Conservation (phyloP, 2,888 invertebrate genomes). For the Cephus nigrinus region DNA sequence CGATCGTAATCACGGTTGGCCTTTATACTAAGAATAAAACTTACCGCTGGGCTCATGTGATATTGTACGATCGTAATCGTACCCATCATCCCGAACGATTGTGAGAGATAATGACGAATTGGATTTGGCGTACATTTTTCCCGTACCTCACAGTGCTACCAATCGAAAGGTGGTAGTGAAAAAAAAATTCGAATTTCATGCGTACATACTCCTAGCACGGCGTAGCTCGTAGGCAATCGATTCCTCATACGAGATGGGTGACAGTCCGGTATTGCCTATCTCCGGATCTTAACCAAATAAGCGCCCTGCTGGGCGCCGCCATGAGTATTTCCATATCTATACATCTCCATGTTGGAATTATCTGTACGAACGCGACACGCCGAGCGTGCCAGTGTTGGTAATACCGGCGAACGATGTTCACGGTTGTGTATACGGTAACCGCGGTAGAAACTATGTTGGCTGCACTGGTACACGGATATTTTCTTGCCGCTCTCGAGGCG, state of each 20-base stretch:
- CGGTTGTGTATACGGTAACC: constrained; percentile 19
- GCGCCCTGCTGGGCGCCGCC: constrained; percentile 21
- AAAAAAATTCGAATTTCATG: neutral
- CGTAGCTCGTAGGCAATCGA: constrained; percentile 13
- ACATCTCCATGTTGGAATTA: constrained; percentile 24
- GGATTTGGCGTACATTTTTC: neutral
- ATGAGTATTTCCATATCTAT: constrained; percentile 25
- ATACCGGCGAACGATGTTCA: constrained; percentile 15
- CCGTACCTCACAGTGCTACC: neutral
- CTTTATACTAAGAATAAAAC: neutral
- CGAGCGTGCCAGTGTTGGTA: constrained; percentile 11
- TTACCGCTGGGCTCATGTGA: neutral
- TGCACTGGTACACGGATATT: neutral
- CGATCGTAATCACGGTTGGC: neutral
- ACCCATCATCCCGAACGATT: neutral
- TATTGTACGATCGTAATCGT: neutral
- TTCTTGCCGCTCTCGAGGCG: neutral
- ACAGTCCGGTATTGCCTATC: constrained; percentile 22
- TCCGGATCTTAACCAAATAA: constrained; percentile 25
- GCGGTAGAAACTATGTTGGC: neutral
- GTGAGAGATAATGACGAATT: neutral
- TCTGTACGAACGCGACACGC: constrained; percentile 18
- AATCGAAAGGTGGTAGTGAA: neutral
- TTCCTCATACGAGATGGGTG: constrained; percentile 23
- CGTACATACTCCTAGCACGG: neutral